A percentile compares a stretch with the other conserved stretches of the same genome.
These are phyloP conservation scores for Lerema accius DNA, from an alignment of 1,140 invertebrate species.

Conservation along the genomic window DNA sequence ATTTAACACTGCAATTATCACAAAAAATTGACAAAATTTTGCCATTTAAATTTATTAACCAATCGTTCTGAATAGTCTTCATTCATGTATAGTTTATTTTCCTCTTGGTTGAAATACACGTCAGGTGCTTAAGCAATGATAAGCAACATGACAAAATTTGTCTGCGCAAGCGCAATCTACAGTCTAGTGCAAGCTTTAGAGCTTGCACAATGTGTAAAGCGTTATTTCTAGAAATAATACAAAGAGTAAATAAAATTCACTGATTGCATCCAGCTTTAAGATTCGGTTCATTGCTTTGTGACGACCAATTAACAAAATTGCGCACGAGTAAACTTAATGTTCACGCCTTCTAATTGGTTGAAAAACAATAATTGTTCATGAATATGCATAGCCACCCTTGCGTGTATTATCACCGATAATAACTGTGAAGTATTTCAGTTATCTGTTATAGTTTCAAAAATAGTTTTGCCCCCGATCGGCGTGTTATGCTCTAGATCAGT, in stretches of 20 bases:
- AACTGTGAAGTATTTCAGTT: slow-evolving; percentile 20
- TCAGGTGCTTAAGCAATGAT: too few relatives aligned
- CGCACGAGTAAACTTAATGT: slow-evolving; percentile 23
- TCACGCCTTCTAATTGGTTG: slow-evolving; percentile 25
- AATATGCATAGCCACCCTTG: slow-evolving; percentile 17
- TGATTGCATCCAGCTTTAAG: background rate
- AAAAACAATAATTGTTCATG: slow-evolving; percentile 26
- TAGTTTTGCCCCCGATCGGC: slow-evolving; percentile 6
- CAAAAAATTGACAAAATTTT: too few relatives aligned
- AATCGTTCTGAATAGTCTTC: too few relatives aligned
- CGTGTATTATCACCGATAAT: slow-evolving; percentile 22
- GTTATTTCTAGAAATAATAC: too few relatives aligned
- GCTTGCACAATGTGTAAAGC: too few relatives aligned
- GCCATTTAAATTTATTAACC: too few relatives aligned
- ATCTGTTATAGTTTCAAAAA: slow-evolving; percentile 13
- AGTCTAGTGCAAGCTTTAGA: too few relatives aligned
- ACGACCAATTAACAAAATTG: slow-evolving; percentile 20
- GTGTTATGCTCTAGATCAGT: background rate
- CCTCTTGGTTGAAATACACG: too few relatives aligned
- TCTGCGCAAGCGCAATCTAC: too few relatives aligned
- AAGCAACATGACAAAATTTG: too few relatives aligned
- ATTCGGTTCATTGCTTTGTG: slow-evolving; percentile 21
- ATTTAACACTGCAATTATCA: background rate
- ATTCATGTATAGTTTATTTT: too few relatives aligned
- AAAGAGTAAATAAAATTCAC: background rate